Conservation (phyloP, 2,888 invertebrate species). For the Anarsia innoxiella region DNA sequence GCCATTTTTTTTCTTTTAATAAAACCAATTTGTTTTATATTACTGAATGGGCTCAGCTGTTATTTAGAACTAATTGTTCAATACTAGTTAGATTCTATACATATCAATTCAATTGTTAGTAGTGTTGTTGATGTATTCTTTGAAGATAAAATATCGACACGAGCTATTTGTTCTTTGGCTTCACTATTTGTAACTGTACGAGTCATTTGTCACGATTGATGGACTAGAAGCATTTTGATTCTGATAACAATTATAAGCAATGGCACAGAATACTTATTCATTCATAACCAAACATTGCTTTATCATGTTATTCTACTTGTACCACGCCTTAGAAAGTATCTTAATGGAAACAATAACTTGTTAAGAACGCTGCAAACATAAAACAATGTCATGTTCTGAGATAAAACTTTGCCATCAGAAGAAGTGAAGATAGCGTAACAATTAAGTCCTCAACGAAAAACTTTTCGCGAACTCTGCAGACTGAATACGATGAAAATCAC, state of each 20-base stretch:
- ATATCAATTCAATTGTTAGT: constrained; percentile 22
- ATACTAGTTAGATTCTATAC: constrained; percentile 15
- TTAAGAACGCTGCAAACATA: constrained; percentile 1
- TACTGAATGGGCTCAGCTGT: constrained; percentile 2
- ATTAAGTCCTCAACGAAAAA: constrained; percentile 48
- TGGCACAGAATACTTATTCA: constrained; percentile 18
- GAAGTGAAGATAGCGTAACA: constrained; percentile 42
- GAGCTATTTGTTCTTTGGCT: constrained; percentile 52
- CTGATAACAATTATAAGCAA: constrained; percentile 33
- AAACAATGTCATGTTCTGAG: constrained; percentile 7
- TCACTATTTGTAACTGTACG: constrained; percentile 43
- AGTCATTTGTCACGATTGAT: constrained; percentile 44
- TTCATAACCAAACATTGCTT: constrained; percentile 17
- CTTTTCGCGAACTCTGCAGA: constrained; percentile 38
- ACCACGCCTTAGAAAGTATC: no score
- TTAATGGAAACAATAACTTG: constrained; percentile 4
- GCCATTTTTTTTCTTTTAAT: no score
- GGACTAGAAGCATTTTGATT: constrained; percentile 27
- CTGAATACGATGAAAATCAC: constrained; percentile 55
- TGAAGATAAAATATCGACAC: constrained; percentile 46
- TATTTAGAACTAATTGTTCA: constrained; percentile 9
- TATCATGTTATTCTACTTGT: neutral
- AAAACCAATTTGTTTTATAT: constrained; percentile 3
- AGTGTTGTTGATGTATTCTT: constrained; percentile 46
- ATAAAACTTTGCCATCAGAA: constrained; percentile 27